Conservation (phyloP, 2,888 invertebrate genomes). For the Mellilla xanthometata region DNA sequence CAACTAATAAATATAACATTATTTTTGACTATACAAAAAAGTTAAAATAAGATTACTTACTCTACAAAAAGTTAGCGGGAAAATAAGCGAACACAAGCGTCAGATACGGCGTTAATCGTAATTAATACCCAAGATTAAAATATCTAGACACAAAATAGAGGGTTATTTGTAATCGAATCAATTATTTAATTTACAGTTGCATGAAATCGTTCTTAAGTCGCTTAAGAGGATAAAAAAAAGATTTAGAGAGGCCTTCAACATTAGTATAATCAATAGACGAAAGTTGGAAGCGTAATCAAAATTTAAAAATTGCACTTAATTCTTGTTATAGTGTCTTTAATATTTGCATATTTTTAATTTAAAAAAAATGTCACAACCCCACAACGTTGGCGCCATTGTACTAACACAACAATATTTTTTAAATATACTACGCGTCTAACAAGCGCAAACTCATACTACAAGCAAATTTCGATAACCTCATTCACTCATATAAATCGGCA, state of each 20-base stretch:
- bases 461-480: constrained; percentile 32
- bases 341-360: neutral
- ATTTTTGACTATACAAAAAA: constrained; percentile 36
- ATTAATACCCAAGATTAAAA: neutral
- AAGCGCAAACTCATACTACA: constrained; percentile 24
- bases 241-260: too few relatives aligned
- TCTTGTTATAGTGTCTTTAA: neutral
- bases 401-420: constrained; percentile 4
- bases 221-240: too few relatives aligned
- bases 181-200: too few relatives aligned
- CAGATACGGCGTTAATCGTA: constrained; percentile 30
- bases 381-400: constrained; percentile 9
- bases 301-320: too few relatives aligned
- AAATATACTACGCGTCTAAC: constrained; percentile 14
- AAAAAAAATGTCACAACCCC: constrained; percentile 8
- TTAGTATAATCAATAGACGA: too few relatives aligned
- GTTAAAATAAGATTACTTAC: constrained; percentile 42
- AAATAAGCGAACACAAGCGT: constrained; percentile 57
- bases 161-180: too few relatives aligned
- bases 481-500: constrained; percentile 36
- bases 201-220: too few relatives aligned
- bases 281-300: neutral
- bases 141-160: too few relatives aligned
- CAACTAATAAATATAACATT: too few relatives aligned
- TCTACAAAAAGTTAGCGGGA: constrained; percentile 20